Evolutionary conservation across 2,797 vertebrate genomes (phyloP).

Genomic region (Cuniculus paca): DNA sequence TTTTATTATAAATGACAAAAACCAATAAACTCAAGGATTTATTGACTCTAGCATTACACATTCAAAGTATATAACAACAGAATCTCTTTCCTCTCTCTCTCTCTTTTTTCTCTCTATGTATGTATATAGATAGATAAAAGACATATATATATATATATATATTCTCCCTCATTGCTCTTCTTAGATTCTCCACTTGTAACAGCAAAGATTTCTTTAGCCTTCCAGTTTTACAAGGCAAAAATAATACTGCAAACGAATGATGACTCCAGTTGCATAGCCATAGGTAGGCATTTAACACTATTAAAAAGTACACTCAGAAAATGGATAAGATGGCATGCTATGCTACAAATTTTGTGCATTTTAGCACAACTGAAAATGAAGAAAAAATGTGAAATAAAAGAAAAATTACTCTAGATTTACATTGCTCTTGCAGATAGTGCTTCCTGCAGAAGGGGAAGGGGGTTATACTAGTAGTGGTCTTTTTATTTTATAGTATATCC

Average conservation of each 20-base stretch:
- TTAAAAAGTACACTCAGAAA: background rate
- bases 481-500: background rate
- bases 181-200: background rate
- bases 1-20: background rate
- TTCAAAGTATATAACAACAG: background rate
- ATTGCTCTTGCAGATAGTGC: background rate
- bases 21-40: background rate
- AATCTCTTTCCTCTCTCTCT: background rate
- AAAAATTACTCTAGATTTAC: background rate
- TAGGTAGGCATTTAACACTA: background rate
- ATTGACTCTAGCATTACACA: background rate
- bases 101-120: background rate
- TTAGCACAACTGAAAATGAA: background rate
- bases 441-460: background rate
- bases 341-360: background rate
- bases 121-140: too few relatives aligned
- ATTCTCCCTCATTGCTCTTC: background rate
- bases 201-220: background rate
- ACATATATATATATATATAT: too few relatives aligned
- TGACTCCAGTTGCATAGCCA: too few relatives aligned
- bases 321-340: background rate
- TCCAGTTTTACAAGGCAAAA: background rate
- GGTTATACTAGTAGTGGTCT: rapidly evolving
- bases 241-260: background rate
- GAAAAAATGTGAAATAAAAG: background rate